Percentiles rank a stretch among this genome's conserved stretches.
Conservation (phyloP, 1,140 invertebrate species). For the Zaprionus vittiger region DNA sequence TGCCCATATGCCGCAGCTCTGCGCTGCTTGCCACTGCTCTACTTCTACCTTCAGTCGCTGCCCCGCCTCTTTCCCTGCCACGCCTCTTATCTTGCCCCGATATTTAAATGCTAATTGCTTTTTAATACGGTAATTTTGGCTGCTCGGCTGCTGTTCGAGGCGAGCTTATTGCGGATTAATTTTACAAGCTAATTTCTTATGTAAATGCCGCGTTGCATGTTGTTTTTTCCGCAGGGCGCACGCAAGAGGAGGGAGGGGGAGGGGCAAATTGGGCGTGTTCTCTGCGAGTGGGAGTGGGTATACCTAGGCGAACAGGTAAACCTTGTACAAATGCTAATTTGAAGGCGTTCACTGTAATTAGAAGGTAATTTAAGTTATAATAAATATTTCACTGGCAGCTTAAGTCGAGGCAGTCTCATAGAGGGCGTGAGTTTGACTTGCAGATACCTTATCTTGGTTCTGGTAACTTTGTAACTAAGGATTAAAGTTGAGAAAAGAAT, state of each 20-base stretch:
- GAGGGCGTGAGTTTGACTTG: constrained; percentile 12
- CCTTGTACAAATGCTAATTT: constrained; percentile 66
- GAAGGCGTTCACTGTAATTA: constrained; percentile 70
- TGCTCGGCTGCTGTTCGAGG: constrained; percentile 56
- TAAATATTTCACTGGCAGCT: constrained; percentile 70
- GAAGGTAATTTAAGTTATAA: constrained; percentile 76
- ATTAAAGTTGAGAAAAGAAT: not conserved
- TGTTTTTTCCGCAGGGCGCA: constrained; percentile 47
- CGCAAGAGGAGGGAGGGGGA: too few species aligned
- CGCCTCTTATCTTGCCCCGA: constrained; percentile 48
- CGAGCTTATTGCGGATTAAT: constrained; percentile 83
- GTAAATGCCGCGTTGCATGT: constrained; percentile 78
- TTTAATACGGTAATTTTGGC: constrained; percentile 83
- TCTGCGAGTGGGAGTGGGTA: not conserved
- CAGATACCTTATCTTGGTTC: not conserved
- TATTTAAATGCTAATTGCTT: constrained; percentile 84
- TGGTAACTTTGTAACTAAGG: not conserved
- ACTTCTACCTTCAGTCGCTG: constrained; percentile 1
- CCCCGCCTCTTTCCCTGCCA: constrained; percentile 5
- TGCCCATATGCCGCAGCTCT: constrained; percentile 31
- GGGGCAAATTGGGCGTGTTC: not conserved
- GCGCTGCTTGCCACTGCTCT: not conserved
- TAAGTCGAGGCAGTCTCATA: constrained; percentile 17
- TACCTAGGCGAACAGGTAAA: constrained; percentile 40
- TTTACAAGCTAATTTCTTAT: constrained; percentile 84